Base-by-base conservation (phyloP, 2,113 vertebrate species). In the Cynoglossus semilaevis region DNA sequence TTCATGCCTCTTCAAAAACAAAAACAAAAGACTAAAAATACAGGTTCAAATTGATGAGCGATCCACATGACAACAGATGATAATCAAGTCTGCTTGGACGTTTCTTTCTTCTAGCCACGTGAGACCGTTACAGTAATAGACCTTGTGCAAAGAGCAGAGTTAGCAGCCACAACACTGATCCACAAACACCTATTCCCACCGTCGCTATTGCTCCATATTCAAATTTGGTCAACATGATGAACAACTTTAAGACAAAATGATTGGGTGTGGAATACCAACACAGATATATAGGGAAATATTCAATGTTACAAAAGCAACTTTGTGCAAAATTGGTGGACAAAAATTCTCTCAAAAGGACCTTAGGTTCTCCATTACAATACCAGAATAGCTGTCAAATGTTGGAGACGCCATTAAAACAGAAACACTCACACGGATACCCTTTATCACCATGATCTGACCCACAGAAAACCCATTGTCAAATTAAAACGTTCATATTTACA, bases 401-500 rank as follows among this genome's bases (percentile, higher is more conserved):
- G 22, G 22, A 29, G n/a, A n/a, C n/a, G n/a, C n/a, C n/a, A n/a
- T n/a, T n/a, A n/a, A n/a, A n/a, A n/a, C n/a, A n/a, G 22, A 29
- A 29, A 29, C 22, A 29, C 22, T 29, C 22, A 4, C 22, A 29
- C 22, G 22, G 6, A 29, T 4, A 29, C 22, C 2, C 6, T 2
- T 4, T 6, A 29, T 29, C 77, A 80, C 81, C 77, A 49, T 41
- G 34, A 56, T n/a, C 14, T 54, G 51, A 49, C 47, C n/a, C 22
- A 53, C 22, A 29, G 6, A 29, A 29, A 29, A 29, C 22, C 2
- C 22, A 29, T n/a, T n/a, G n/a, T 29, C 22, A 29, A 6, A 29
- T 29, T 29, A 29, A 29, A 29, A 29, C 40, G 41, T 19, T 43
- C 1, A 3, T 43, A 56, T 48, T 41, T 15, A 18, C 29, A 58